Base-by-base conservation (phyloP, 2,113 vertebrate species). In the Illadopsis cleaveri region DNA sequence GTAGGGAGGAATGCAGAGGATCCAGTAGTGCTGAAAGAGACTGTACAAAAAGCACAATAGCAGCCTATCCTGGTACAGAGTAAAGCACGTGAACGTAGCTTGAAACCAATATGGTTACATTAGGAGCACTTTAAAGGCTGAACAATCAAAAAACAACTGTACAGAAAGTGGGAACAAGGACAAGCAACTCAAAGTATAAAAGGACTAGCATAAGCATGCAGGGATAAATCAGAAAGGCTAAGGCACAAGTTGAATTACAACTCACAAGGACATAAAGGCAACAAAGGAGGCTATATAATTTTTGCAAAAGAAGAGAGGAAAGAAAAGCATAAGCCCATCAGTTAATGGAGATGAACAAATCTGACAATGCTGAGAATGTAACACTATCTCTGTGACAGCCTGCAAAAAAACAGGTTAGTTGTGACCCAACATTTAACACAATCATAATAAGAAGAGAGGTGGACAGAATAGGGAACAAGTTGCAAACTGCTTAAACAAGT, bases 181-280 rank as follows among this genome's bases (percentile, higher is more conserved):
- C 68, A 53, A 38, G 51, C 42, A 91, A 78, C 87, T 90, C 77
- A n/a, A 89, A 93, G 54, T 61, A 82, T 31, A 95, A 93, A 94
- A 94, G 42, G 42, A 90, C 69, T 27, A 86, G 21, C 35, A 56
- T 21, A 66, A 88, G 68, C 79, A 77, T 4, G 33, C 75, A 93
- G 90, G 38, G 79, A 96, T 94, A 94, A 95, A 91, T 88, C 62
- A 15, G 85, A 82, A 91, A 88, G 82, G 58, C 62, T 88, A 85
- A 92, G 54, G 66, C 62, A 69, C 65, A 92, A 92, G 42, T 47
- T 61, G 85, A 94, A 90, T 90, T 94, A 77, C 79, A 90, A 83
- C 82, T 86, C 96, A 94, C 75, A 82, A 92, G 71, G 79, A 90
- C 42, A 82, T 76, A 92, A 80, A 90, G 35, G 62, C 79, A 93